Evolutionary conservation across 2,888 invertebrate species (phyloP), one percentile per base, ranked within the genome.

Genomic region (Ypsolopha sequella): DNA sequence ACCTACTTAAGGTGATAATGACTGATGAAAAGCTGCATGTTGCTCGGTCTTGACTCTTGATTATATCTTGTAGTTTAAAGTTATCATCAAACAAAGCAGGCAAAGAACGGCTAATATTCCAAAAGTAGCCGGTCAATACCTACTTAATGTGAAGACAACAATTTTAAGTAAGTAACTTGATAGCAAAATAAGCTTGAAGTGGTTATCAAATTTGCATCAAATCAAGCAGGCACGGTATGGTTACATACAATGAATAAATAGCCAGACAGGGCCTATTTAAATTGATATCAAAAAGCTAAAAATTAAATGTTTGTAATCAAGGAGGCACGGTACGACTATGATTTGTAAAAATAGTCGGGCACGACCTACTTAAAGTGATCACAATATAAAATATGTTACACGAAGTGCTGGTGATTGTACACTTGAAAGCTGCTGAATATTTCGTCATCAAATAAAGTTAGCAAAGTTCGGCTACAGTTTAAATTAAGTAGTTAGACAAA

Each of bases 1-100:
- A 61, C 58, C 62, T 62, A 62, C 62, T 62, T 62, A 62, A 56
- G 36, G 50, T 46, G 36, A 47, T 36, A 36, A 47, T 36, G 9
- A 13, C 11, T 36, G 35, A 35, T 11, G 9, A 10, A 7, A 10
- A 9, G 11, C 39, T 39, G 39, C 6, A 6, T 39, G 39, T 39
- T 39, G 39, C 11, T 39, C 11, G 39, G n/a, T n/a, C n/a, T n/a
- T n/a, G n/a, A n/a, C n/a, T 39, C 6, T 38, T 39, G 39, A 6
- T 39, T 6, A 39, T 39, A 11, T 39, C n/a, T 39, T 39, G 43
- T 35, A 34, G 38, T 10, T 39, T 13, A 9, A 1, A 24, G 46
- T 9, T 41, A 14, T 10, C 9, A 51, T 51, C 46, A 24, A 7
- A 9, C 8, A 13, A 51, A 52, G 45, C 43, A 52, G 39, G 33